Percentiles rank a stretch among this genome's conserved stretches.
phyloP scores from a whole-genome alignment of 2,888 invertebrate genomes.

The Pheosia gnoma region DNA sequence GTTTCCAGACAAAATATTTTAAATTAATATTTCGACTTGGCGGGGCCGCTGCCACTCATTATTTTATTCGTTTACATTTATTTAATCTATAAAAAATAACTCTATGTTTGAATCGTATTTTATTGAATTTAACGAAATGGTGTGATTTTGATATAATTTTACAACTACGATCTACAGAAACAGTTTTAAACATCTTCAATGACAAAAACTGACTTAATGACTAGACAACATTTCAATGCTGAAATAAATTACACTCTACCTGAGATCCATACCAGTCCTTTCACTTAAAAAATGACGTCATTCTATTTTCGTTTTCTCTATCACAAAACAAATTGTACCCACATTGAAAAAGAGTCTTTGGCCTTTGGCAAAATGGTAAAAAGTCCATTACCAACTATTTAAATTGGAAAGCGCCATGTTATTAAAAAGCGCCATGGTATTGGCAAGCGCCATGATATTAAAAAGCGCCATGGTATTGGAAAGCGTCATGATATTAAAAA shows the following conservation, averaged over 20 bases:
- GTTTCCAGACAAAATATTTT: not conserved
- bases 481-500: too few relatives aligned
- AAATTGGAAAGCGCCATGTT: too few relatives aligned
- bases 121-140: too few relatives aligned
- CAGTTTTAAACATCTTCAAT: too few relatives aligned
- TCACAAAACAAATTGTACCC: constrained; percentile 27
- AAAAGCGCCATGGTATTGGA: too few relatives aligned
- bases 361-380: not conserved
- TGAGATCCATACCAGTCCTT: constrained; percentile 30
- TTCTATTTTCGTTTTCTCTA: constrained; percentile 24
- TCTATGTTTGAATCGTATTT: too few relatives aligned
- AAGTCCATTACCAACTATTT: not conserved
- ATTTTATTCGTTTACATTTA: not conserved
- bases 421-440: too few relatives aligned
- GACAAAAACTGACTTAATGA: too few relatives aligned
- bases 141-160: not conserved
- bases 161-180: not conserved
- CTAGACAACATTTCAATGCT: too few relatives aligned
- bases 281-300: not conserved
- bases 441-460: too few relatives aligned
- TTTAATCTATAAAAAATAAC: too few relatives aligned
- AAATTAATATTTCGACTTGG: not conserved
- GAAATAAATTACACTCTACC: constrained; percentile 8
- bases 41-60: not conserved
- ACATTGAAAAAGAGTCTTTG: not conserved